Conservation (phyloP, 1,140 invertebrate genomes). For the Trachymyrmex cornetzi region DNA sequence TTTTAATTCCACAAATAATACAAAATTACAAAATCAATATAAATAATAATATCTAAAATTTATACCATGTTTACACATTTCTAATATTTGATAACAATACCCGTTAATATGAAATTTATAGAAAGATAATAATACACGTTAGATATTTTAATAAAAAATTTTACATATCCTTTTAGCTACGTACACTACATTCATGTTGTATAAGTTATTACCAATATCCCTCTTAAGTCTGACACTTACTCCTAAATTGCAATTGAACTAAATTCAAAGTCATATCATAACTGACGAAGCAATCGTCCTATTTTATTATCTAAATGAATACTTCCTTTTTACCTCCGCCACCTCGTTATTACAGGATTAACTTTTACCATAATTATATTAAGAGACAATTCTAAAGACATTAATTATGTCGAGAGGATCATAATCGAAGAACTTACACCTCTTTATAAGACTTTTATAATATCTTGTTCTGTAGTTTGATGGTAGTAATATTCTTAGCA, state of each 20-base stretch:
- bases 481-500: not conserved
- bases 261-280: constrained; percentile 15
- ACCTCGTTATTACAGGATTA: constrained; percentile 6
- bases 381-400: constrained; percentile 4
- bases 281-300: not conserved
- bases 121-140: not conserved
- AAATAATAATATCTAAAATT: constrained; percentile 3
- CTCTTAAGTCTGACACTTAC: constrained; percentile 1
- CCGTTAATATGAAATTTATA: not conserved
- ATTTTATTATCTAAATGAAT: constrained; percentile 33
- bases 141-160: not conserved
- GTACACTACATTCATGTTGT: not conserved
- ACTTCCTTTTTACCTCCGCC: not conserved
- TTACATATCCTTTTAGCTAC: not conserved
- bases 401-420: not conserved
- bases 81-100: too few relatives aligned
- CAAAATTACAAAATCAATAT: not conserved
- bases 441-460: constrained; percentile 24
- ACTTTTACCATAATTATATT: constrained; percentile 12
- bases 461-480: not conserved
- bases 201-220: constrained; percentile 4
- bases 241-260: constrained; percentile 11
- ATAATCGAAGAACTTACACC: not conserved
- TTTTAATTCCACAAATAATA: not conserved
- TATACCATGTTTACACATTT: not conserved